Percentiles rank a stretch among this genome's conserved stretches.
Evolutionary conservation across 2,888 invertebrate genomes (phyloP).

Genomic region (Ctena decussata): DNA sequence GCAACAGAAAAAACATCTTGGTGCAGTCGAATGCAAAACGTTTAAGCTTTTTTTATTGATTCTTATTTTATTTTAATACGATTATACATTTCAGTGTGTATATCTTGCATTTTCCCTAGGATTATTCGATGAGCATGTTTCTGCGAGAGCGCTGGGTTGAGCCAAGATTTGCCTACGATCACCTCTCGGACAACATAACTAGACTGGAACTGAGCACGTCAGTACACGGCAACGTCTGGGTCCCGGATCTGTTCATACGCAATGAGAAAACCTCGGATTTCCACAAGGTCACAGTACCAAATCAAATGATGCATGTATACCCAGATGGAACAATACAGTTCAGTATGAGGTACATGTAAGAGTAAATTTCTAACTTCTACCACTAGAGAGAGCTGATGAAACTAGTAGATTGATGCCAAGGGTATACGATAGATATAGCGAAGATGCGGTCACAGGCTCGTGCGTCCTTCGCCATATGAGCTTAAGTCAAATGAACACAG

Average conservation of each 20-base stretch:
- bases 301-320: constrained; percentile 53
- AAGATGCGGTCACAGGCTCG: too few species aligned
- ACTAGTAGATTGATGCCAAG: too few species aligned
- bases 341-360: constrained; percentile 34
- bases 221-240: constrained; percentile 29
- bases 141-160: constrained; percentile 55
- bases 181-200: constrained; percentile 16
- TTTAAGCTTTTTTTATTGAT: too few species aligned
- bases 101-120: constrained; percentile 36
- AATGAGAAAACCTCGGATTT: constrained; percentile 49
- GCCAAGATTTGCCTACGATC: constrained; percentile 30
- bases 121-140: constrained; percentile 60
- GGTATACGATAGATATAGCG: too few species aligned
- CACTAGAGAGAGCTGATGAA: too few species aligned
- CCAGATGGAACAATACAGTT: constrained; percentile 53
- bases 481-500: too few species aligned
- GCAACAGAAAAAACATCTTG: too few species aligned
- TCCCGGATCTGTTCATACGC: constrained; percentile 50
- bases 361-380: too few species aligned
- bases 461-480: too few species aligned
- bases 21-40: too few species aligned
- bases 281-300: constrained; percentile 51
- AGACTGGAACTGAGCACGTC: constrained; percentile 28
- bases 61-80: too few species aligned
- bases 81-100: too few species aligned